phyloP scores from a whole-genome alignment of 2,797 vertebrate species.

The Halcyon smyrnensis region DNA sequence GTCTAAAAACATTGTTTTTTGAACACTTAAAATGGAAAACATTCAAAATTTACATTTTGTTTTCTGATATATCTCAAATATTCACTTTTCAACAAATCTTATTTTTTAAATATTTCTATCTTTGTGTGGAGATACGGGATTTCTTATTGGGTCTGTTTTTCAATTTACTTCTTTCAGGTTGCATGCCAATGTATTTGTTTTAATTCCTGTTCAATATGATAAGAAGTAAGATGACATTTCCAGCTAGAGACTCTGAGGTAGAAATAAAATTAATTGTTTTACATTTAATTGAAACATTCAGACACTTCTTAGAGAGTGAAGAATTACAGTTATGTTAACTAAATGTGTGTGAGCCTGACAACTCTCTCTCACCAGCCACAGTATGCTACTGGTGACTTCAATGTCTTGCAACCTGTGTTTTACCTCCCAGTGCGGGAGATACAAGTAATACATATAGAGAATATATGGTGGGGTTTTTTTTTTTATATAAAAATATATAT shows the following conservation, averaged over 20 bases:
- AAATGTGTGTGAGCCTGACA: accelerated
- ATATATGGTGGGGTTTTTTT: accelerated
- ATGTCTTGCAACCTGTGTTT: neutral
- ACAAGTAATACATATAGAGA: neutral
- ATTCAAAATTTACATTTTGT: neutral
- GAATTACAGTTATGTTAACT: neutral
- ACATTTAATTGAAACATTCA: neutral
- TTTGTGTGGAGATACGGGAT: neutral
- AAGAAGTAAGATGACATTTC: neutral
- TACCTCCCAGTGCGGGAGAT: neutral
- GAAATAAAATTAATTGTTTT: neutral
- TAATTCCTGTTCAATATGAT: neutral
- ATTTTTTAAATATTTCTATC: neutral
- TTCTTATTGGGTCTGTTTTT: neutral
- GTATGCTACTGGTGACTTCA: neutral
- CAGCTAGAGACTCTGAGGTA: neutral
- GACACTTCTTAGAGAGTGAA: neutral
- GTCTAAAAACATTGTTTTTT: neutral
- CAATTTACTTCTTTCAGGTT: neutral
- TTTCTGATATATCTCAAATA: neutral
- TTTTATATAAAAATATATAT: neutral
- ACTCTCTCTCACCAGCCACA: neutral
- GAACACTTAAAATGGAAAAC: neutral
- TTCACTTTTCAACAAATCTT: neutral
- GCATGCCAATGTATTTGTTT: neutral